phyloP scores from a whole-genome alignment of 2,797 vertebrate genomes.

The Eutrigla gurnardus region DNA sequence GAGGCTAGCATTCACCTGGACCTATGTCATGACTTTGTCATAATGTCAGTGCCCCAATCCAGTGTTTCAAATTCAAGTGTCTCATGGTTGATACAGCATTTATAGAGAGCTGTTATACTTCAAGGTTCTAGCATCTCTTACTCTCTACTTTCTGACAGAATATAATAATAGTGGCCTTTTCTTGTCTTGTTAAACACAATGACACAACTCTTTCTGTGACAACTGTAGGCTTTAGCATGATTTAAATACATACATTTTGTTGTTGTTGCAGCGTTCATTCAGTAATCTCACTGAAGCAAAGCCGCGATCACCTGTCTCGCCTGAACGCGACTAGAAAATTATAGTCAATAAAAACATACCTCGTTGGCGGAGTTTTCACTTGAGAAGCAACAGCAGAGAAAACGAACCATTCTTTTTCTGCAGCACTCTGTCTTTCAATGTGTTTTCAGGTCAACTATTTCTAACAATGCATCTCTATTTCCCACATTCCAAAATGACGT shows the following conservation, averaged over 20 bases:
- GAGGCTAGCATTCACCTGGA: not conserved
- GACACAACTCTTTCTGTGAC: not conserved
- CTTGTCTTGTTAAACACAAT: not conserved
- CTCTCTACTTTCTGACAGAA: not conserved
- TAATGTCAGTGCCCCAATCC: not conserved
- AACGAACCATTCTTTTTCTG: conserved; percentile 62
- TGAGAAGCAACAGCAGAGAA: conserved; percentile 68
- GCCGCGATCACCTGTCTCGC: not conserved
- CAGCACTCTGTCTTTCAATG: conserved; percentile 33
- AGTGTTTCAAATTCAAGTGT: not conserved
- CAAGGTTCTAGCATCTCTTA: not conserved
- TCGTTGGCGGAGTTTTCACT: conserved; percentile 59
- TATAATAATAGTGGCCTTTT: not conserved
- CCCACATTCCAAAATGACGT: conserved; percentile 72
- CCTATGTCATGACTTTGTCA: not conserved
- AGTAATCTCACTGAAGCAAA: not conserved
- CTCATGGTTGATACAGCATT: not conserved
- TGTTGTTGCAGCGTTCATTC: not conserved
- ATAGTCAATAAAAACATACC: conserved; percentile 58
- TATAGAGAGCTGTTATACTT: not conserved
- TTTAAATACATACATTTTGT: not conserved
- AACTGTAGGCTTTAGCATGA: not conserved
- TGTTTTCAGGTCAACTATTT: conserved; percentile 68
- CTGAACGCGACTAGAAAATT: not conserved
- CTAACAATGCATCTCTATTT: conserved; percentile 52